phyloP scores from a whole-genome alignment of 1,140 invertebrate species.

The Caenorhabditis tropicalis region DNA sequence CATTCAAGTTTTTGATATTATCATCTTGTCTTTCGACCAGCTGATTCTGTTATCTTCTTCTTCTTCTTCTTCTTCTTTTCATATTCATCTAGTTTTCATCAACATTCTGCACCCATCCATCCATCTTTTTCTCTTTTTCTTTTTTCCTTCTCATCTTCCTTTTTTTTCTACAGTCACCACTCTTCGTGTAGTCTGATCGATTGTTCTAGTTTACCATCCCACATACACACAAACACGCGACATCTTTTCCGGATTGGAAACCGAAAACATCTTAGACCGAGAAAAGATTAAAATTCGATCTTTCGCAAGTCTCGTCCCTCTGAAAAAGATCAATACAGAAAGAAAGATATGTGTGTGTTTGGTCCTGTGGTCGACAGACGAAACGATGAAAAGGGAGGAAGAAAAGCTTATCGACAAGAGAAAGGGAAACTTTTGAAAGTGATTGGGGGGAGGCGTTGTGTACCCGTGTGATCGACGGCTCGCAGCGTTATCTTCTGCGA shows the following conservation, averaged over 20 bases:
- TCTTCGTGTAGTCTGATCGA: conserved; percentile 28
- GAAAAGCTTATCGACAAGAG: conserved; percentile 32
- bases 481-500: not conserved
- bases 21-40: not conserved
- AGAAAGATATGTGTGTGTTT: conserved; percentile 30
- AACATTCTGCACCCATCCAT: not conserved
- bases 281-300: not conserved
- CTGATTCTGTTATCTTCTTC: not conserved
- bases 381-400: not conserved
- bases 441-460: conserved; percentile 25
- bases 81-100: conserved; percentile 5
- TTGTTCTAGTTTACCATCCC: conserved; percentile 4
- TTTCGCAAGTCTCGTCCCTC: not conserved
- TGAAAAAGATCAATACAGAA: too few relatives aligned
- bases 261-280: not conserved
- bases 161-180: not conserved
- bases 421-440: conserved; percentile 41
- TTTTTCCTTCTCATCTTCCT: not conserved
- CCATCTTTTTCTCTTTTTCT: not conserved
- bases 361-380: conserved; percentile 25
- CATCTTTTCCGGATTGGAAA: not conserved
- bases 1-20: conserved; percentile 10
- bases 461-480: conserved; percentile 41
- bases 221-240: not conserved
- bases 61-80: not conserved